Evolutionary conservation across 2,888 invertebrate genomes (phyloP), one percentile per base, ranked within the genome.

Genomic region (Amaurobius ferox): DNA sequence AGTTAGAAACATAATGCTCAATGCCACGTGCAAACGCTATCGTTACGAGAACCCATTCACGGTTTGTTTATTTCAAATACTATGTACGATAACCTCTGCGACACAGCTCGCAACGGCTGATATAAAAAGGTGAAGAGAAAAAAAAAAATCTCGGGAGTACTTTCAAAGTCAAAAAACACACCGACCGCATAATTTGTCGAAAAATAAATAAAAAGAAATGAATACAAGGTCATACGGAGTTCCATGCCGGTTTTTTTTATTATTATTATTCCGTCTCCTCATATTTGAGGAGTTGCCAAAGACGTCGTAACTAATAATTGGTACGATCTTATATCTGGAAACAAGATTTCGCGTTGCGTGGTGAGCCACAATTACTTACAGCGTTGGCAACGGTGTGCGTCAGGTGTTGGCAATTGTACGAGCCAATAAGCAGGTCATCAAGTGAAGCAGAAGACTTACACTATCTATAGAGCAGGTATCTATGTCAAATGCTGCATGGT

Each of bases 61-160:
- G 44, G 23, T 55, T 55, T 55, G 55, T 55, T 55, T 23, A 55
- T 55, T 55, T 55, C 55, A 16, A 23, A 55, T 55, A 55, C 19
- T 55, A 23, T 2, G 19, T 23, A 55, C 55, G 55, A 55, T 23
- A 55, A 55, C 55, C 55, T 44, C n/a, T 55, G 23, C 55, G 5
- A 23, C 55, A 5, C 2, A 44, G n/a, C n/a, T 44, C 44, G 9
- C 44, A 44, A 44, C n/a, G 44, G 44, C 44, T 16, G 44, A 44
- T 23, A 55, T 3, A 23, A 55, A 23, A 23, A 11, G 23, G 55
- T 6, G 19, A 55, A n/a, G 13, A 5, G 44, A 5, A 23, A 1
- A 23, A 23, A 55, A 55, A 55, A 55, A 23, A 55, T 6, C 19
- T 23, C 19, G 11, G 23, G 55, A 6, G 23, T 6, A 11, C 23